These are phyloP conservation scores for Chalcis sispes DNA, from an alignment of 2,888 invertebrate genomes.

Conservation along the genomic window DNA sequence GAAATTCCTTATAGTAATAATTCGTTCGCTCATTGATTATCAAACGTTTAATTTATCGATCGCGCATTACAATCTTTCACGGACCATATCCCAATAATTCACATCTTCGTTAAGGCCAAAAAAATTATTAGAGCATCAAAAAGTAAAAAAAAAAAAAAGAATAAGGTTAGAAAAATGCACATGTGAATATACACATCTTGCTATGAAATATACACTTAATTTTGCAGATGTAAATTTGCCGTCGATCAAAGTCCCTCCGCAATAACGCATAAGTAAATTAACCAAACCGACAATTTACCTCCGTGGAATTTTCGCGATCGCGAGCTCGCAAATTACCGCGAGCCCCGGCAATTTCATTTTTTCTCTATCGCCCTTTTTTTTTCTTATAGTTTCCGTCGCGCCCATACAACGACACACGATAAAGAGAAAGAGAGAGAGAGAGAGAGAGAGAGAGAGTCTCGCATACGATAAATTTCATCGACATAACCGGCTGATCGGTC, in stretches of 20 bases:
- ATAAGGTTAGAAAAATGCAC: too few relatives aligned
- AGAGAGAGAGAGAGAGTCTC: too few relatives aligned
- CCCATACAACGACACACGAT: neutral
- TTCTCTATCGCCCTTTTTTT: neutral
- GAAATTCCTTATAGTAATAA: too few relatives aligned
- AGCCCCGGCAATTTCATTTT: neutral
- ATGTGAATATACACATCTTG: neutral
- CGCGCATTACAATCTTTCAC: neutral
- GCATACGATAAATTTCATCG: constrained; percentile 37
- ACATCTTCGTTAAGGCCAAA: neutral
- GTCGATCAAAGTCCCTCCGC: neutral
- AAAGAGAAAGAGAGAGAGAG: too few relatives aligned
- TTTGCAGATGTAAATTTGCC: constrained; percentile 25
- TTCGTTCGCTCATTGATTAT: too few relatives aligned
- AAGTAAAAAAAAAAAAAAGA: constrained; percentile 9
- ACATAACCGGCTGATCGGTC: neutral
- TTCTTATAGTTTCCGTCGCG: neutral
- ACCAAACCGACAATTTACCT: neutral
- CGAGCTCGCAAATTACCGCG: too few relatives aligned
- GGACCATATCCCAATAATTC: neutral
- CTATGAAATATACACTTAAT: constrained; percentile 26
- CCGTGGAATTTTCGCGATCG: constrained; percentile 22
- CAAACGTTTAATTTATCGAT: too few relatives aligned
- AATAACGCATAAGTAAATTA: too few relatives aligned
- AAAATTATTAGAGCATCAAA: constrained; percentile 49